These are phyloP conservation scores for Nymphalis io DNA, from an alignment of 1,140 invertebrate species.

Conservation along the genomic window DNA sequence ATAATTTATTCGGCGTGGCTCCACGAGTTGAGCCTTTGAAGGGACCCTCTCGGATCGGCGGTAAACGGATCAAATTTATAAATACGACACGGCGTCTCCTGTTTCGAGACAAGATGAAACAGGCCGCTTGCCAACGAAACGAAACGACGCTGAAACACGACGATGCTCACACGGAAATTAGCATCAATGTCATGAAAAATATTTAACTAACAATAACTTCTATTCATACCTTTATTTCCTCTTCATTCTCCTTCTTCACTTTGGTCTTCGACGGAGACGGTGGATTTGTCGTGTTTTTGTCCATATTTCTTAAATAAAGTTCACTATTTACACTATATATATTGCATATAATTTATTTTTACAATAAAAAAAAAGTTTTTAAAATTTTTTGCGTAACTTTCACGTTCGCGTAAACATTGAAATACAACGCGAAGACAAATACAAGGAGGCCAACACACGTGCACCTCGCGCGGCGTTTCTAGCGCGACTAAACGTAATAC, in stretches of 20 bases:
- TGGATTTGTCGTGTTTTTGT: constrained; percentile 57
- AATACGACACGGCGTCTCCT: constrained; percentile 71
- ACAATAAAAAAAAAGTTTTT: constrained; percentile 42
- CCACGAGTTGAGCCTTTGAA: constrained; percentile 52
- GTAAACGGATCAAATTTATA: constrained; percentile 75
- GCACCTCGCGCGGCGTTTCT: constrained; percentile 40
- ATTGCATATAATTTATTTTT: constrained; percentile 36
- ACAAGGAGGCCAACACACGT: constrained; percentile 29
- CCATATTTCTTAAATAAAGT: constrained; percentile 52
- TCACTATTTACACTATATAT: constrained; percentile 41
- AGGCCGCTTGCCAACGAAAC: constrained; percentile 72
- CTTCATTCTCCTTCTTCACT: constrained; percentile 80
- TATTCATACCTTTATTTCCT: constrained; percentile 77
- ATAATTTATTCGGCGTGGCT: constrained; percentile 74
- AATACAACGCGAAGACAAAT: constrained; percentile 2
- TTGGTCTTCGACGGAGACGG: constrained; percentile 58
- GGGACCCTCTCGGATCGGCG: constrained; percentile 50
- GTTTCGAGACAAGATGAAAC: constrained; percentile 65
- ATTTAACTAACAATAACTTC: constrained; percentile 29
- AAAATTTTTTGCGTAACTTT: constrained; percentile 51
- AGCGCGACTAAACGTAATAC: constrained; percentile 55
- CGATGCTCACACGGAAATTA: constrained; percentile 63
- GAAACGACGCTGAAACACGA: constrained; percentile 59
- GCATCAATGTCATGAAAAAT: constrained; percentile 57
- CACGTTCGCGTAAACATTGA: constrained; percentile 65